A percentile compares a stretch with the other conserved stretches of the same genome.
These are phyloP conservation scores for Zaprionus nigranus DNA, from an alignment of 1,140 invertebrate species.

Conservation along the genomic window DNA sequence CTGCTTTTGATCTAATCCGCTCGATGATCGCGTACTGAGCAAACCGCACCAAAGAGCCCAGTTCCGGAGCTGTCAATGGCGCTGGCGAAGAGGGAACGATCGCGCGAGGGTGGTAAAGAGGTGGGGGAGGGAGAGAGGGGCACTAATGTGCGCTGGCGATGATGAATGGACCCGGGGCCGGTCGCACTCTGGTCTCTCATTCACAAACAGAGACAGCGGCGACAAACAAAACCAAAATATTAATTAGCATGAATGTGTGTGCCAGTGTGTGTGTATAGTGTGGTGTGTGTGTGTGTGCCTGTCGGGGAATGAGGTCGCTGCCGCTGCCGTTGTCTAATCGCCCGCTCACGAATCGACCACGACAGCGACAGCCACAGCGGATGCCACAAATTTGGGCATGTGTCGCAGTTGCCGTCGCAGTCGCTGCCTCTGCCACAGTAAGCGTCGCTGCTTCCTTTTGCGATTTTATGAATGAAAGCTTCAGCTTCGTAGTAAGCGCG, in stretches of 20 bases:
- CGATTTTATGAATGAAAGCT: constrained; percentile 80
- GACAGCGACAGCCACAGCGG: constrained; percentile 63
- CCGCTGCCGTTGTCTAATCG: constrained; percentile 54
- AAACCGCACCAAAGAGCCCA: constrained; percentile 74
- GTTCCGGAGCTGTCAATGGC: constrained; percentile 64
- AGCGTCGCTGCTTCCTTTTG: constrained; percentile 66
- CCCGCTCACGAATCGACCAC: constrained; percentile 64
- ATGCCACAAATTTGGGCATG: constrained; percentile 79
- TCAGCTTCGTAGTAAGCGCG: constrained; percentile 61
- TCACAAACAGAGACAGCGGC: constrained; percentile 54
- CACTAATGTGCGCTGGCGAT: constrained; percentile 46
- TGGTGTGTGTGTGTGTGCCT: constrained; percentile 1
- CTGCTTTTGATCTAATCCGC: constrained; percentile 41
- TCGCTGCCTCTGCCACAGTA: constrained; percentile 19
- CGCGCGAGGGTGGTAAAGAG: background rate
- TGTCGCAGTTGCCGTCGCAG: constrained; percentile 55
- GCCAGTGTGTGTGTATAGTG: constrained; percentile 1
- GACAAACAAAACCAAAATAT: constrained; percentile 75
- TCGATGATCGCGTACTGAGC: constrained; percentile 36
- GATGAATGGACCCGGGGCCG: constrained; percentile 58
- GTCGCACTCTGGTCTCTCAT: constrained; percentile 59
- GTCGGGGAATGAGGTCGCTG: constrained; percentile 37
- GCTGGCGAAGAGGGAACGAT: background rate
- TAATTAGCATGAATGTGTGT: constrained; percentile 68
- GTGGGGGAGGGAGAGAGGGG: background rate